Conservation (phyloP, 2,797 vertebrate species). For the Xenentodon cancila region DNA sequence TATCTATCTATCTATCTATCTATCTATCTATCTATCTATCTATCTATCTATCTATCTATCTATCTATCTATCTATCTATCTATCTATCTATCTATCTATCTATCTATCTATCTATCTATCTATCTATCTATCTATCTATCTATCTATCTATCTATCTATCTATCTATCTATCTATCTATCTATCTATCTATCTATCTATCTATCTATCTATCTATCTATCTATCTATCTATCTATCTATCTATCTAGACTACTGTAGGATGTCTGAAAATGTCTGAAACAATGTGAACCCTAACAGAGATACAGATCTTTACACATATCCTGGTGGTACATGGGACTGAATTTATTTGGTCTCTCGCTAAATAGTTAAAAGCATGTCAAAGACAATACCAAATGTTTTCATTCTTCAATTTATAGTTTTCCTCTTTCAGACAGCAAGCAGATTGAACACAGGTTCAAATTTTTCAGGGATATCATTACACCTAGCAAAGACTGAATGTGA, state of each 20-base stretch:
- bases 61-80: not conserved
- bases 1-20: not conserved
- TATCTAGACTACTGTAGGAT: constrained; percentile 5
- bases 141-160: not conserved
- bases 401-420: not conserved
- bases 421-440: constrained; percentile 8
- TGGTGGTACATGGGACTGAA: constrained; percentile 15
- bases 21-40: too few species aligned
- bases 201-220: not conserved
- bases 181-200: too few species aligned
- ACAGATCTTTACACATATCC: constrained; percentile 20
- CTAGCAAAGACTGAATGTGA: constrained; percentile 13
- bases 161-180: not conserved
- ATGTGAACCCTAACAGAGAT: constrained; percentile 18
- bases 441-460: constrained; percentile 9
- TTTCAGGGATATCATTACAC: constrained; percentile 28
- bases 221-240: too few species aligned
- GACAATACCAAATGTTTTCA: too few species aligned
- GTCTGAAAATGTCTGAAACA: constrained; percentile 23
- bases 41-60: not conserved
- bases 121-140: too few species aligned
- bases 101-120: not conserved
- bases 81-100: not conserved
- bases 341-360: constrained; percentile 40
- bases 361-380: not conserved